Conservation (phyloP, 2,888 invertebrate species). For the Machimus atricapillus region DNA sequence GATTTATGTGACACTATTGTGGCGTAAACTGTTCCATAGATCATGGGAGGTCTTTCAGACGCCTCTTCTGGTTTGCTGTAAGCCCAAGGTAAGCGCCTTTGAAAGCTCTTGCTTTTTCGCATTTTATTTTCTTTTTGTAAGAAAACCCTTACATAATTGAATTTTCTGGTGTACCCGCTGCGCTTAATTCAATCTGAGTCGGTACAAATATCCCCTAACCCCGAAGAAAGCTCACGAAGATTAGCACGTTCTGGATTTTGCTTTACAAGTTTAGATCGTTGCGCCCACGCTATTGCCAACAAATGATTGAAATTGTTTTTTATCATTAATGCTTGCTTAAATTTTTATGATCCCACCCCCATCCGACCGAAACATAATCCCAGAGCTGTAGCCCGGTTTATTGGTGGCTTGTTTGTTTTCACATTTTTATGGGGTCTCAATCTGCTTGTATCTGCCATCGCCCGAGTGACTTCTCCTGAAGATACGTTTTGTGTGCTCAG, state of each 20-base stretch:
- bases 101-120: background rate
- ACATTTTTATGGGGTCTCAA: slow-evolving; percentile 29
- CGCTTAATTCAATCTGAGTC: background rate
- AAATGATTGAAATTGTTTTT: slow-evolving; percentile 9
- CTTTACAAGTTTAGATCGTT: background rate
- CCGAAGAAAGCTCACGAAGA: background rate
- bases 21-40: slow-evolving; percentile 13
- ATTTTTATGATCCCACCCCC: slow-evolving; percentile 3
- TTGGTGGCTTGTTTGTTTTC: slow-evolving; percentile 24
- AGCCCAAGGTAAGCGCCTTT: background rate
- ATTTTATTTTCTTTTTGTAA: background rate
- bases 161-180: background rate
- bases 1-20: slow-evolving; percentile 30
- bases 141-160: background rate
- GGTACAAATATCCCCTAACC: background rate
- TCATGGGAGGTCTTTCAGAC: background rate
- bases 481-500: slow-evolving; percentile 19
- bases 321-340: slow-evolving; percentile 28
- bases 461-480: slow-evolving; percentile 20
- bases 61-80: background rate
- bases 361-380: background rate
- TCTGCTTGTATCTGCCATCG: background rate
- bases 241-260: background rate
- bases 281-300: background rate
- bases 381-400: background rate